A percentile compares a stretch with the other conserved stretches of the same genome.
Conservation (phyloP, 2,797 vertebrate species). For the Amphiprion clarkii region DNA sequence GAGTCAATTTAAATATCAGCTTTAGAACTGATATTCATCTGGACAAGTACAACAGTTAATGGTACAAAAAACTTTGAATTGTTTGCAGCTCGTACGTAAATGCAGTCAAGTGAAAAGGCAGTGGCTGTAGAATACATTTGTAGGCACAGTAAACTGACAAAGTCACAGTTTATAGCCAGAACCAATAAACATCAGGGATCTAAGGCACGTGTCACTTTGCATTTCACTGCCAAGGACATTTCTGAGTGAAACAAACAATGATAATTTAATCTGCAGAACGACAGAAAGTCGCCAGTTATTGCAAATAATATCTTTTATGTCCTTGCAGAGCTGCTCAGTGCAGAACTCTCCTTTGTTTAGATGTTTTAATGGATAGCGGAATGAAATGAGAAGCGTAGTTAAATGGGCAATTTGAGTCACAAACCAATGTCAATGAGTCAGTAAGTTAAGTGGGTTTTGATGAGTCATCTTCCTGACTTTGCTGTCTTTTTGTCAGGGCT, state of each 20-base stretch:
- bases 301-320: neutral
- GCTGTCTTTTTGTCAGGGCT: slow-evolving; percentile 76
- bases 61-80: too few relatives aligned
- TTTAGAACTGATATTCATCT: too few relatives aligned
- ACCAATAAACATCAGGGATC: neutral
- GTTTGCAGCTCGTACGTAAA: neutral
- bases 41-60: too few relatives aligned
- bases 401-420: neutral
- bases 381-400: too few relatives aligned
- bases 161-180: neutral
- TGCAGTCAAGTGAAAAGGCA: neutral
- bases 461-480: neutral
- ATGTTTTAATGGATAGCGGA: neutral
- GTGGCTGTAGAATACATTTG: neutral
- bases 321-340: neutral
- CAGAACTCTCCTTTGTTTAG: neutral
- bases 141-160: neutral
- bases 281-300: neutral
- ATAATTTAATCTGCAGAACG: neutral
- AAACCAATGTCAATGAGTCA: neutral
- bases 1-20: too few relatives aligned
- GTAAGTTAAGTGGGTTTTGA: neutral
- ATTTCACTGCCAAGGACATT: neutral
- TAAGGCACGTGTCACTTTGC: neutral
- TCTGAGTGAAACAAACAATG: neutral